Conservation (phyloP, 2,888 invertebrate genomes). For the Amphiduros pacificus region DNA sequence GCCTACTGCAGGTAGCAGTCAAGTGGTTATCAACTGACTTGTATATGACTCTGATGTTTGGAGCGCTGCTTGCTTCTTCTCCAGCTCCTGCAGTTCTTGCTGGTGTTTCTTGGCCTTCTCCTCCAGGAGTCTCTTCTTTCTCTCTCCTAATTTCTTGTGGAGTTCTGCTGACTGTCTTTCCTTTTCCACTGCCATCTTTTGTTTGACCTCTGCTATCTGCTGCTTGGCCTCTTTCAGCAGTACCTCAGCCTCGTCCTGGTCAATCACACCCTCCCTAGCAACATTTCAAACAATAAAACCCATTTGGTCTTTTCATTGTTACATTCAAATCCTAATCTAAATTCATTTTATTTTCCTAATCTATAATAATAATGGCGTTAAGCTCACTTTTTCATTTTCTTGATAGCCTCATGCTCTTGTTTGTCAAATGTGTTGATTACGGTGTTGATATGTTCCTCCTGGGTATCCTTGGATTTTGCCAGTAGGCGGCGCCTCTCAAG, state of each 20-base stretch:
- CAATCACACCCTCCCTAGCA: constrained; percentile 11
- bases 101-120: constrained; percentile 42
- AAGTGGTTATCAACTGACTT: neutral
- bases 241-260: constrained; percentile 30
- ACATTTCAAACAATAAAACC: neutral
- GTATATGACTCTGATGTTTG: constrained; percentile 26
- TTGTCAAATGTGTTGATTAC: constrained; percentile 47
- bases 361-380: neutral
- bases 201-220: constrained; percentile 42
- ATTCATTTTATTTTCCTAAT: neutral
- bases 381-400: constrained; percentile 47
- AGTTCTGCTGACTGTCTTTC: constrained; percentile 42
- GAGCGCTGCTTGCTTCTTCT: constrained; percentile 37
- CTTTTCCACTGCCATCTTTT: constrained; percentile 42
- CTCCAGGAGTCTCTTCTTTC: constrained; percentile 35
- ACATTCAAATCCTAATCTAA: neutral
- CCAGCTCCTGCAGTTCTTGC: constrained; percentile 38
- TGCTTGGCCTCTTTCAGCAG: constrained; percentile 39
- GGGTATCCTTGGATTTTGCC: constrained; percentile 45
- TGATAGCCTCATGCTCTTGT: constrained; percentile 41
- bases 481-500: constrained; percentile 48
- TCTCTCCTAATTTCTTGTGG: constrained; percentile 42
- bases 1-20: neutral
- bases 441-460: constrained; percentile 48
- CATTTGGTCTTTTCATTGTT: too few relatives aligned